phyloP scores from a whole-genome alignment of 2,888 invertebrate genomes.

The Odontocolon sp. region DNA sequence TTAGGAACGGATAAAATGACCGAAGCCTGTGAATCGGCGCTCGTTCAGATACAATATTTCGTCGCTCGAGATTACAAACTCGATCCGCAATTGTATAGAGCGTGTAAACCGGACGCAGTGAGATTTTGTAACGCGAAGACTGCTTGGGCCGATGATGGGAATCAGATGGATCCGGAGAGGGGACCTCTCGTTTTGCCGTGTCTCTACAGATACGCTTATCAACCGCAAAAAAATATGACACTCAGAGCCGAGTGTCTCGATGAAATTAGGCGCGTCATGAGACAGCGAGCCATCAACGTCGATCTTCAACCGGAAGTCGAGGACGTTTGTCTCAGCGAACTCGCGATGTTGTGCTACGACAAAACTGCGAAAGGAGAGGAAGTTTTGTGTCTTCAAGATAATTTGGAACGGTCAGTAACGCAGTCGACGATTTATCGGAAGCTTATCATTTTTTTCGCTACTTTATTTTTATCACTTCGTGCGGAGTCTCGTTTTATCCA shows the following conservation, averaged over 20 bases:
- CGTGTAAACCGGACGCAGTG: constrained; percentile 93
- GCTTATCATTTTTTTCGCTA: too few species aligned
- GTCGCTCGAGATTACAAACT: constrained; percentile 96
- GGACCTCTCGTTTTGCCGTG: constrained; percentile 95
- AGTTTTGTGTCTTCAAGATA: constrained; percentile 94
- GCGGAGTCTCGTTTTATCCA: too few species aligned
- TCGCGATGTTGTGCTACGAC: constrained; percentile 91
- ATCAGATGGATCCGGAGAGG: constrained; percentile 88
- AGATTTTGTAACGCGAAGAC: constrained; percentile 90
- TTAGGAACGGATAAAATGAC: constrained; percentile 93
- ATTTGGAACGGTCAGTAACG: constrained; percentile 84
- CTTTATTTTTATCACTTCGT: too few species aligned
- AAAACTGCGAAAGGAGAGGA: constrained; percentile 95
- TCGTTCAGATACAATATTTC: constrained; percentile 98
- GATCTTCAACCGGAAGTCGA: constrained; percentile 97
- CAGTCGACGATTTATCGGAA: too few species aligned
- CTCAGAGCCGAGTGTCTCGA: constrained; percentile 82
- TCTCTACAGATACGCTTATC: constrained; percentile 86
- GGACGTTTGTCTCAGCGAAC: constrained; percentile 92
- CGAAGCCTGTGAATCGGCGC: constrained; percentile 93
- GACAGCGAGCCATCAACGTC: constrained; percentile 95
- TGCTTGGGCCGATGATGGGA: constrained; percentile 88
- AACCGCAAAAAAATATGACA: constrained; percentile 78
- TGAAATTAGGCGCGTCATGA: constrained; percentile 95
- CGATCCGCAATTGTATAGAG: constrained; percentile 93